phyloP scores from a whole-genome alignment of 2,888 invertebrate species.

The Fragum sueziense region DNA sequence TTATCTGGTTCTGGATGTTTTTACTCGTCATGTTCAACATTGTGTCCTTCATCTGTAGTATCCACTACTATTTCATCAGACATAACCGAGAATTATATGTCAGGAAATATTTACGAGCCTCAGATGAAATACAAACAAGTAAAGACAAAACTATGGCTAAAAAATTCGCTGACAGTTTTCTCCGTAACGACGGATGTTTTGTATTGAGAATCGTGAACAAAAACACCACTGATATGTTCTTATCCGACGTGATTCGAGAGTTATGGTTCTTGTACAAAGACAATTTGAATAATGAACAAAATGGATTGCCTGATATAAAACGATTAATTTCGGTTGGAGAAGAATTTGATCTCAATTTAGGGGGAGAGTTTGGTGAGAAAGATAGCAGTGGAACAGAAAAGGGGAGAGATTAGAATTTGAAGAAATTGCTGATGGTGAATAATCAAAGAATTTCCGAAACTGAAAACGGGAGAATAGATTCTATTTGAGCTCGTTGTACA shows the following conservation, averaged over 20 bases:
- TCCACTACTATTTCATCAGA: constrained; percentile 40
- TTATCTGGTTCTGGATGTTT: constrained; percentile 68
- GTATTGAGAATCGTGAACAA: constrained; percentile 61
- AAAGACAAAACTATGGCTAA: constrained; percentile 59
- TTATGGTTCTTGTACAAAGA: constrained; percentile 62
- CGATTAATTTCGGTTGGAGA: background rate
- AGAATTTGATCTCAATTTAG: background rate
- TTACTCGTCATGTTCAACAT: constrained; percentile 54
- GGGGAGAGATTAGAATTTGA: background rate
- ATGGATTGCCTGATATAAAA: background rate
- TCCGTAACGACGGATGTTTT: constrained; percentile 66
- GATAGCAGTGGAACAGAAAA: background rate
- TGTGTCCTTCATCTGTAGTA: constrained; percentile 40
- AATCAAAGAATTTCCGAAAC: too few relatives aligned
- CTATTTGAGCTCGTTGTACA: too few relatives aligned
- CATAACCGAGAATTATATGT: constrained; percentile 53
- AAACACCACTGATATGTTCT: constrained; percentile 62
- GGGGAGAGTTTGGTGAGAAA: background rate
- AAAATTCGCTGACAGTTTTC: constrained; percentile 62
- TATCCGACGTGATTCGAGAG: constrained; percentile 57
- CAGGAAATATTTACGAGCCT: constrained; percentile 57
- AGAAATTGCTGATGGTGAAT: too few relatives aligned
- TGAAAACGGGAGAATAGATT: too few relatives aligned
- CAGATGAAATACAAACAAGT: constrained; percentile 44
- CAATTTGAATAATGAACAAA: background rate